Percentiles rank a stretch among this genome's conserved stretches.
Conservation (phyloP, 2,113 vertebrate genomes). For the Ovis canadensis region DNA sequence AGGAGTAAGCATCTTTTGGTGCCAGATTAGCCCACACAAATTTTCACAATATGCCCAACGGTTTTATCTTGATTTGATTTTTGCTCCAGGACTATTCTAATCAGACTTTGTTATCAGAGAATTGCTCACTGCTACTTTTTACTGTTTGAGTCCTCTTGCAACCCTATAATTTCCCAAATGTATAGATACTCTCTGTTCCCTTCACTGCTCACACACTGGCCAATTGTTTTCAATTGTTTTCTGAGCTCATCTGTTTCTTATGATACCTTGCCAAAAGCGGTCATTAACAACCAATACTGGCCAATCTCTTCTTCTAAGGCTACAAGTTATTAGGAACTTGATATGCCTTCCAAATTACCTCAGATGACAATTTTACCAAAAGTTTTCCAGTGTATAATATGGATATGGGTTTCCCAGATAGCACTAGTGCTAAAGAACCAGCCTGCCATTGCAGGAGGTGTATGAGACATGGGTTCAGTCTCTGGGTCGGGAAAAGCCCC, state of each 20-base stretch:
- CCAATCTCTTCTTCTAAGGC: neutral
- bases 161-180: neutral
- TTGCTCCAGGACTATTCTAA: neutral
- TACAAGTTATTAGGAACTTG: neutral
- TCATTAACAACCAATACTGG: neutral
- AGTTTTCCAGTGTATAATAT: neutral
- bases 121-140: neutral
- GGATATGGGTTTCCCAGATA: neutral
- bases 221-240: neutral
- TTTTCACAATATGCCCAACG: neutral
- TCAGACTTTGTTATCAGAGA: neutral
- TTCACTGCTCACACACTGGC: neutral
- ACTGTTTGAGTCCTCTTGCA: neutral
- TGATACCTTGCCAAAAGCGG: neutral
- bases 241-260: neutral
- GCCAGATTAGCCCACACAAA: neutral
- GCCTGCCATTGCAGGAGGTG: neutral
- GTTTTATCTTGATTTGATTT: neutral
- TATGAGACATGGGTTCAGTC: neutral
- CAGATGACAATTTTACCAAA: neutral
- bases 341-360: neutral
- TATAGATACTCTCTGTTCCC: neutral
- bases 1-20: no score
- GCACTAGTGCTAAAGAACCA: neutral
- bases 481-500: accelerated